Base-by-base conservation (phyloP, 2,888 invertebrate species). In the Subacronicta megacephala region DNA sequence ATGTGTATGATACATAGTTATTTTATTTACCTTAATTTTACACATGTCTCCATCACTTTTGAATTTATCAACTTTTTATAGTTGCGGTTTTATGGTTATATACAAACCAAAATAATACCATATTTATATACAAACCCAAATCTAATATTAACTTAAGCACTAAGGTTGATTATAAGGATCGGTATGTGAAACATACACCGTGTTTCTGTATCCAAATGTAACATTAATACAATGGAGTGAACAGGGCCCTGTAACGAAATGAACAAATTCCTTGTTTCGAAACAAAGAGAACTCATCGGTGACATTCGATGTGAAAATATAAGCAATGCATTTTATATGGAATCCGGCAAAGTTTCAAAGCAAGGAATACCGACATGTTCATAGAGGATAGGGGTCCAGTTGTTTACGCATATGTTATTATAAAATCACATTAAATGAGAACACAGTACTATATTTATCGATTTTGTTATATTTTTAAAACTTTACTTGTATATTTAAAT, bases 1-100 rank as follows among this genome's bases (percentile, higher is more conserved):
- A 84, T 77, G 82, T 89, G 85, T 89, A 88, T 88, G 70, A 87
- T 88, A 89, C 88, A 89, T 78, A 76, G 74, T 81, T 76, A 68
- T 72, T n/a, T n/a, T 72, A 68, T 72, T 72, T 73, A 80, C 71
- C 79, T 85, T 81, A 72, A 72, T 81, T 87, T 85, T 84, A 83
- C 83, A 87, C 80, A 85, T 75, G 78, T 81, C 62, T 74, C 72
- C 72, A 80, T 78, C 72, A 82, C 75, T 78, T 74, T 73, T 67
- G 49, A 80, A 81, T 80, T 78, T 72, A 47, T 68, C 69, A 59
- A 63, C 47, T 74, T 70, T 61, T 49, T 49, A 54, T 57, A 59
- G 52, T 62, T 61, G 57, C 45, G 58, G 74, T 45, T 62, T 60
- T 44, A 59, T 73, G 70, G 62, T 66, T 79, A 75, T 72, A 62